phyloP scores from a whole-genome alignment of 2,797 vertebrate species.

The Sebastes diploproa region DNA sequence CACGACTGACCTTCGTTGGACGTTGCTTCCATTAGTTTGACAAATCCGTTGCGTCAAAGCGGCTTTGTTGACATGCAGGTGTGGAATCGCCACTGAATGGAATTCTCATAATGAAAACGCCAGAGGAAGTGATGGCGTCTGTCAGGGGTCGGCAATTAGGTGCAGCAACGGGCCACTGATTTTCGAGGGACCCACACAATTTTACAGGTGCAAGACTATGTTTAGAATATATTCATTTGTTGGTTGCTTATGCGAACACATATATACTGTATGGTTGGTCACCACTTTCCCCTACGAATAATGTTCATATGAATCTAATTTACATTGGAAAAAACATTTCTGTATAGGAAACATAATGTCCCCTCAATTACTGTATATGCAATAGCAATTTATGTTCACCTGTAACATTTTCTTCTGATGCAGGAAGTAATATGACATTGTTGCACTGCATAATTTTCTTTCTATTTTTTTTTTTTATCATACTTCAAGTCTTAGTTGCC shows the following conservation, averaged over 20 bases:
- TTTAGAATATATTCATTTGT: conserved; percentile 7
- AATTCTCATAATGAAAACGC: conserved; percentile 67
- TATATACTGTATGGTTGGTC: background rate
- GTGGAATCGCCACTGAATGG: conserved; percentile 54
- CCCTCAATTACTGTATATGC: background rate
- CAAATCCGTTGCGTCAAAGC: conserved; percentile 67
- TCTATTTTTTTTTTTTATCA: background rate
- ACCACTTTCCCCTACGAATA: background rate
- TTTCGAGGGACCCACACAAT: background rate
- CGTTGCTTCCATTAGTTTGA: conserved; percentile 79
- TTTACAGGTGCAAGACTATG: background rate
- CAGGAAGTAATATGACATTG: background rate
- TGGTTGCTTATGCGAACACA: background rate
- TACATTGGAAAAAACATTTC: background rate
- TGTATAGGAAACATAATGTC: background rate
- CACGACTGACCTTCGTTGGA: conserved; percentile 75
- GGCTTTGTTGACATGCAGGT: conserved; percentile 69
- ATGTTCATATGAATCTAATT: background rate
- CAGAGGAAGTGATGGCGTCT: conserved; percentile 52
- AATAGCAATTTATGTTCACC: background rate
- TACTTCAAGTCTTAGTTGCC: background rate
- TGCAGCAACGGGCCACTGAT: conserved; percentile 16
- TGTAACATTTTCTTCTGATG: conserved; percentile 1
- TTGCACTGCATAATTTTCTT: background rate
- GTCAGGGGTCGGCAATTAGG: conserved; percentile 40